Evolutionary conservation across 2,797 vertebrate genomes (phyloP).

Genomic region (Centroberyx gerrardi): DNA sequence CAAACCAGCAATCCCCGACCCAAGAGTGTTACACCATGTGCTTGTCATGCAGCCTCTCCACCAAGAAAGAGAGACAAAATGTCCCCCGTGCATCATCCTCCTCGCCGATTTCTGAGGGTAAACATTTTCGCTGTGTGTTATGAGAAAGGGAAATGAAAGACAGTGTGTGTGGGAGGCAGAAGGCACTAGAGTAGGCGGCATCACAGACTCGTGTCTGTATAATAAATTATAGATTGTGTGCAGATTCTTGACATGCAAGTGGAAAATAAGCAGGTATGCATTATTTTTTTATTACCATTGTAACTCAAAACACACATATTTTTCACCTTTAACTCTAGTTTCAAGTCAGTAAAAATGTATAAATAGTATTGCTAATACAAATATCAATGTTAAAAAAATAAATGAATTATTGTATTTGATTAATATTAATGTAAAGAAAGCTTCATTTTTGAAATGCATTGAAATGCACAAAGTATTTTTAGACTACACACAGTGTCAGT

Average conservation of each 20-base stretch:
- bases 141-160: slow-evolving; percentile 50
- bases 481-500: too few relatives aligned
- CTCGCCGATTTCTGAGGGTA: slow-evolving; percentile 37
- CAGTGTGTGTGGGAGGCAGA: slow-evolving; percentile 20
- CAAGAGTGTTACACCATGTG: slow-evolving; percentile 17
- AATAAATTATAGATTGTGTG: slow-evolving; percentile 59
- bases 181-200: slow-evolving; percentile 30
- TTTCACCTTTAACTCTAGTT: too few relatives aligned
- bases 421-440: too few relatives aligned
- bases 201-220: slow-evolving; percentile 29
- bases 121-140: slow-evolving; percentile 42
- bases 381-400: too few relatives aligned
- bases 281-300: background rate
- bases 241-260: slow-evolving; percentile 29
- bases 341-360: too few relatives aligned
- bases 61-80: slow-evolving; percentile 37
- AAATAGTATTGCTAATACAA: too few relatives aligned
- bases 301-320: background rate
- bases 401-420: too few relatives aligned
- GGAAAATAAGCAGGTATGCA: background rate
- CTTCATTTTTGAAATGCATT: too few relatives aligned
- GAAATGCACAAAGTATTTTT: too few relatives aligned
- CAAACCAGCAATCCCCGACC: slow-evolving; percentile 30
- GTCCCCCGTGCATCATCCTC: slow-evolving; percentile 15
- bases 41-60: slow-evolving; percentile 42